Conservation (phyloP, 2,113 vertebrate genomes). For the Corydoras sp. region DNA sequence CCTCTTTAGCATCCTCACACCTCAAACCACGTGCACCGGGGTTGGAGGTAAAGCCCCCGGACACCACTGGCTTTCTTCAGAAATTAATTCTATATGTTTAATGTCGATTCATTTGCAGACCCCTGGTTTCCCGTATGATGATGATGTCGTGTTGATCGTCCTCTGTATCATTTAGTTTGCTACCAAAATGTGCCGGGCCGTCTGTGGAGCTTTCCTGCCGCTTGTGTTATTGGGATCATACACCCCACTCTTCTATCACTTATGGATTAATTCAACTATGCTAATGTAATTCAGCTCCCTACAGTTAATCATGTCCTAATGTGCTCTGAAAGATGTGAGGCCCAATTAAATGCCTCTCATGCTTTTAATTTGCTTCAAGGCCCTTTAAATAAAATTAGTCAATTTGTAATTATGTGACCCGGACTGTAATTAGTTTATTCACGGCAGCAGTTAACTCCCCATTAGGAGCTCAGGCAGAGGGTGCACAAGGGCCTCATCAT, state of each 20-base stretch:
- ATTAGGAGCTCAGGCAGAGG: constrained; percentile 50
- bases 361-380: constrained; percentile 67
- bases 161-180: too few relatives aligned
- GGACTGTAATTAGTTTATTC: constrained; percentile 73
- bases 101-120: too few relatives aligned
- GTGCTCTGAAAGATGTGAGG: constrained; percentile 71
- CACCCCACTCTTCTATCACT: constrained; percentile 49
- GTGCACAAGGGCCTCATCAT: constrained; percentile 19
- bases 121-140: too few relatives aligned
- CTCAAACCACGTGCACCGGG: too few relatives aligned
- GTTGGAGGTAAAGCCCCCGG: too few relatives aligned
- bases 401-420: constrained; percentile 75
- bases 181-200: too few relatives aligned
- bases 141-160: too few relatives aligned
- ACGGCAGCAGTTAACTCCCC: constrained; percentile 66
- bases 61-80: too few relatives aligned
- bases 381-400: constrained; percentile 70
- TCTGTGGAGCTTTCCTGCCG: background rate
- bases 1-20: too few relatives aligned
- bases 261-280: constrained; percentile 73
- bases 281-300: constrained; percentile 75
- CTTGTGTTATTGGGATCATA: constrained; percentile 60
- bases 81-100: too few relatives aligned
- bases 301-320: constrained; percentile 75
- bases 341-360: constrained; percentile 70